Conservation (phyloP, 2,888 invertebrate species). For the Meloe dianella region DNA sequence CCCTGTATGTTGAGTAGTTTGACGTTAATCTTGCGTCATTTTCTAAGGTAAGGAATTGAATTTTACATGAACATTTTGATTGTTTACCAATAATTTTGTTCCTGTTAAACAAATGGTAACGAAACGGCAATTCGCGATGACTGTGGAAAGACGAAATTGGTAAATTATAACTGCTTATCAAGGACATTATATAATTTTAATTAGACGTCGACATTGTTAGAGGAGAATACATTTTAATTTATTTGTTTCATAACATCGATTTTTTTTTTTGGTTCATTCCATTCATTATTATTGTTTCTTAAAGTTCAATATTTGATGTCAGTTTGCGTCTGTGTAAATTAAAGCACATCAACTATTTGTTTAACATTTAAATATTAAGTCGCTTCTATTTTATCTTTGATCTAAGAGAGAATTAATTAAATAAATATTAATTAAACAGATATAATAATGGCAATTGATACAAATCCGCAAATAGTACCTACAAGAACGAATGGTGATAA, state of each 20-base stretch:
- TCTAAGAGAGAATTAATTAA: neutral
- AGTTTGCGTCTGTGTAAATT: neutral
- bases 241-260: neutral
- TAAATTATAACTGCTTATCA: neutral
- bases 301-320: too few relatives aligned
- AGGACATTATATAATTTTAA: slow-evolving; percentile 1
- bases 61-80: too few relatives aligned
- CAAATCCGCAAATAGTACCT: neutral
- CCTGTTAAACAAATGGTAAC: too few relatives aligned
- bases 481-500: slow-evolving; percentile 12
- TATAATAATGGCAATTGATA: neutral
- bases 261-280: neutral
- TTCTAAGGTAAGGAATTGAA: too few relatives aligned
- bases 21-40: too few relatives aligned
- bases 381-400: neutral
- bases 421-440: neutral
- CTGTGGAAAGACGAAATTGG: neutral
- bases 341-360: too few relatives aligned
- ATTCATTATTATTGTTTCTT: too few relatives aligned
- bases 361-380: neutral
- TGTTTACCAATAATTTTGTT: too few relatives aligned
- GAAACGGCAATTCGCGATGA: neutral
- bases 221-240: neutral
- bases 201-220: neutral
- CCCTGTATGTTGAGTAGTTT: too few relatives aligned